Base-by-base conservation (phyloP, 2,797 vertebrate genomes). In the Leptodactylus fallax region DNA sequence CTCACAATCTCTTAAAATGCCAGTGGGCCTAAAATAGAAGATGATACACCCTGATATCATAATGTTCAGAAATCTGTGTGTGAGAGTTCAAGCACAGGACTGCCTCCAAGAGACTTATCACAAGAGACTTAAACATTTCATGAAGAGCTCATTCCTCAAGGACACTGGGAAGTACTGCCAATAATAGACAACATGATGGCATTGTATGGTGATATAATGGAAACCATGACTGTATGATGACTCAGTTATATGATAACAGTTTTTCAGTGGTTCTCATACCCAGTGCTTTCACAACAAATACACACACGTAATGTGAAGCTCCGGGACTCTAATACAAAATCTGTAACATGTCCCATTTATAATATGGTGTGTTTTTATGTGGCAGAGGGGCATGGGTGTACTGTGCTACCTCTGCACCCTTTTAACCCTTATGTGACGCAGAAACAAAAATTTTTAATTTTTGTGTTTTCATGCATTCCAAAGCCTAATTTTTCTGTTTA, bases 1-100 rank as follows among this genome's bases (percentile, higher is more conserved):
- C 11, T 56, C 17, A 45, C 21, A 45, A 58, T 21, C 69, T 60
- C 67, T 49, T 47, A 72, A 60, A 58, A 14, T 58, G 82, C 25
- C 9, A 47, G 36, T 56, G 14, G 47, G 16, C 56, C 36, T 23
- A 81, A 65, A 81, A 81, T 65, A 81, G 58, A 63, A 81, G 60
- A 81, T 51, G n/a, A 81, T 49, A 27, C 36, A 51, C 7, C 19
- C 55, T 36, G 16, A 79, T 79, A 27, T 58, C 14, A 36, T 60
- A 79, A 79, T 53, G 58, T 79, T 19, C 55, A 58, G 58, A 56
- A 14, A 78, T 78, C 21, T 77, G 53, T 27, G 55, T 78, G 55
- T 27, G 74, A 77, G 74, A 23, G 74, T 51, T 77, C 74, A 77
- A 13, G 47, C 71, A 21, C 19, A 21, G 45, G 45, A 74, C 10